Evolutionary conservation across 2,888 invertebrate genomes (phyloP), one percentile per base, ranked within the genome.

Genomic region (Bhutanitis thaidina): DNA sequence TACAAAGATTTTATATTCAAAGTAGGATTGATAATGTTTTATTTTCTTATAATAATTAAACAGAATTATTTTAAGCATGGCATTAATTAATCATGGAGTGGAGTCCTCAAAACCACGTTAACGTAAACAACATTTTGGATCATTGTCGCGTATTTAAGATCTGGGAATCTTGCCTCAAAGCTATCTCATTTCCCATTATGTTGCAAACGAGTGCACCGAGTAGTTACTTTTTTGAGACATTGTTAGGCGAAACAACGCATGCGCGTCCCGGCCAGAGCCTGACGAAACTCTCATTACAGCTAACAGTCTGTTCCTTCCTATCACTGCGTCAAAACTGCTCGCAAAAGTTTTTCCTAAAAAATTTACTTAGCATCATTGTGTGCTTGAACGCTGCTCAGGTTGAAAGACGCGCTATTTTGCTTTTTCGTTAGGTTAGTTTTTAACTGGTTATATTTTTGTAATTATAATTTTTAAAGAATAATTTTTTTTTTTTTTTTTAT

Each of bases 201-300:
- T 43, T 50, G 44, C 53, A 55, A 47, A 40, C 50, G 44, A 43
- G 53, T 53, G 53, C 47, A 53, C 36, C 16, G 50, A 45, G 35
- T 38, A 32, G 49, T 52, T 52, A 55, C 55, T 36, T 20, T 38
- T 48, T 43, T 49, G 27, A 54, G 45, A 38, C 45, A 44, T 44
- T 32, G 46, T 27, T 14, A 43, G 41, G n/a, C 1, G 12, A 8
- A 8, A 30, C 4, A n/a, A 13, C 60, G 60, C 60, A 60, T 58
- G 60, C 58, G 60, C 54, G 56, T 47, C 53, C 58, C 53, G 45
- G 54, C 48, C 48, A 49, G 40, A 45, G 43, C 43, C 55, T 51
- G 49, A 37, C 43, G 48, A 27, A 43, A 41, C 50, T 41, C 52
- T 38, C 51, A 35, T 14, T 34, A 35, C 8, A 45, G 15, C 35